A percentile compares a stretch with the other conserved stretches of the same genome.
Conservation (phyloP, 2,888 invertebrate genomes). For the Didymodactylos carnosus region DNA sequence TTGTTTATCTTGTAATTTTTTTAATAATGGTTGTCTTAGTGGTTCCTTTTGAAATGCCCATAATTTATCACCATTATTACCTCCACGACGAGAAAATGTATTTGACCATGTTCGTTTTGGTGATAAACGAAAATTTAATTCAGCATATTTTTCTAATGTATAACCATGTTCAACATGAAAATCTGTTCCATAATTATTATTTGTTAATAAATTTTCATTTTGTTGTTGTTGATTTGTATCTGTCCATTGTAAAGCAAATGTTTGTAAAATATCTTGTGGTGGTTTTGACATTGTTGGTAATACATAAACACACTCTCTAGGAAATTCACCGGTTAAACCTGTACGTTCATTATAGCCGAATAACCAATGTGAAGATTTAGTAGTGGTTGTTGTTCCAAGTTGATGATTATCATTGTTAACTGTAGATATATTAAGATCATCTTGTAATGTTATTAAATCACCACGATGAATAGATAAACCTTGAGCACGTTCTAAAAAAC, state of each 20-base stretch:
- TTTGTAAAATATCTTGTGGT: slow-evolving; percentile 59
- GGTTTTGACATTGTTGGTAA: slow-evolving; percentile 82
- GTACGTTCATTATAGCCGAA: slow-evolving; percentile 33
- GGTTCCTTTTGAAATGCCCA: slow-evolving; percentile 50
- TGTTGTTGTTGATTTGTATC: slow-evolving; percentile 15
- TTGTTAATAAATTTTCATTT: slow-evolving; percentile 52
- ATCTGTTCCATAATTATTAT: slow-evolving; percentile 42
- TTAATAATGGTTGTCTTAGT: slow-evolving; percentile 72
- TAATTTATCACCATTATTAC: slow-evolving; percentile 9
- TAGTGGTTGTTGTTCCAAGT: not conserved
- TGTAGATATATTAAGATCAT: slow-evolving; percentile 41
- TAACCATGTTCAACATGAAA: slow-evolving; percentile 59
- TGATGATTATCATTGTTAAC: not conserved
- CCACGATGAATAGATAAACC: slow-evolving; percentile 47
- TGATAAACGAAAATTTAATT: slow-evolving; percentile 84
- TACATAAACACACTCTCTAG: slow-evolving; percentile 88
- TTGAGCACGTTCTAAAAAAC: not conserved
- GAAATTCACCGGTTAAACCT: slow-evolving; percentile 69
- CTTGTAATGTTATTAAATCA: slow-evolving; percentile 78
- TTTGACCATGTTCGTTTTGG: slow-evolving; percentile 83
- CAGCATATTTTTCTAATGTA: slow-evolving; percentile 73
- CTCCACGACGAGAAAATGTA: slow-evolving; percentile 46
- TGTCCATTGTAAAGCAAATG: slow-evolving; percentile 30
- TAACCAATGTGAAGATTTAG: slow-evolving; percentile 45
- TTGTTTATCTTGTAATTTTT: slow-evolving; percentile 64